Percentiles rank a stretch among this genome's conserved stretches.
These are phyloP conservation scores for Plebejus melissa DNA, from an alignment of 2,888 invertebrate genomes.

Conservation along the genomic window DNA sequence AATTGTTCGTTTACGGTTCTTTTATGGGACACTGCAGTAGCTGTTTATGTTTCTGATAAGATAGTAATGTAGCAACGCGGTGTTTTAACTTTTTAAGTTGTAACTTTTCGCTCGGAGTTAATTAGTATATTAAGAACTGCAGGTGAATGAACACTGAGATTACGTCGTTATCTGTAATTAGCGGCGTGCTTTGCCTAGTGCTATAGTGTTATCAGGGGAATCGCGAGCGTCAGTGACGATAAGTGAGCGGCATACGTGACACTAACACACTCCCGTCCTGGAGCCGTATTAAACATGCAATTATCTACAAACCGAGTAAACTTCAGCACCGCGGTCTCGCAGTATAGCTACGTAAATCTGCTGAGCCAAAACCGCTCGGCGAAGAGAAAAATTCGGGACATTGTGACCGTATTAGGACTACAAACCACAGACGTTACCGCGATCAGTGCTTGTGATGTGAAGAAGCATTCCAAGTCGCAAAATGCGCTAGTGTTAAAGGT, in stretches of 20 bases:
- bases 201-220: conserved; percentile 50
- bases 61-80: background rate
- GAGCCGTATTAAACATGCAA: conserved; percentile 51
- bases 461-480: conserved; percentile 6
- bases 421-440: conserved; percentile 54
- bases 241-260: conserved; percentile 43
- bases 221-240: conserved; percentile 49
- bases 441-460: conserved; percentile 34
- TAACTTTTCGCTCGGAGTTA: background rate
- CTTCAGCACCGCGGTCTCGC: conserved; percentile 63
- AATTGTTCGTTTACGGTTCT: background rate
- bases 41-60: background rate
- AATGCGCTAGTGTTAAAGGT: conserved; percentile 46
- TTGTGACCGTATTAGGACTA: conserved; percentile 61
- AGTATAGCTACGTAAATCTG: conserved; percentile 66
- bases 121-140: background rate
- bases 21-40: background rate
- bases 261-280: conserved; percentile 29
- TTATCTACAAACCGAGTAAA: conserved; percentile 62
- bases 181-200: conserved; percentile 44
- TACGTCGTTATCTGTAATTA: conserved; percentile 51
- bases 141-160: conserved; percentile 53
- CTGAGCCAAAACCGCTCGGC: conserved; percentile 56
- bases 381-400: conserved; percentile 58
- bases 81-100: background rate